phyloP scores from a whole-genome alignment of 2,888 invertebrate species.

The Drosophila prostipennis region DNA sequence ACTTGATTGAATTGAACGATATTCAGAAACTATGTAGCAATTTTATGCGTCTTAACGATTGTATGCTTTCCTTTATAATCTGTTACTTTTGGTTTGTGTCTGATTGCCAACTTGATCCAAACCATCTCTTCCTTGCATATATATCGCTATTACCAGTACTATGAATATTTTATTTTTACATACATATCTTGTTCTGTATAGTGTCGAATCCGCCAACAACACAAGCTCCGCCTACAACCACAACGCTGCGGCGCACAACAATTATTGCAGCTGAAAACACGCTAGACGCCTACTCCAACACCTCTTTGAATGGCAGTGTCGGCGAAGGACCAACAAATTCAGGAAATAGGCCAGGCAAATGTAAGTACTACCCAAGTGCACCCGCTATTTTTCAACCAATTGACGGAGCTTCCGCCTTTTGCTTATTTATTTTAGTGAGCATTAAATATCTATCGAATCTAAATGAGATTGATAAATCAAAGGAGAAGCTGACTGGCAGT shows the following conservation, averaged over 20 bases:
- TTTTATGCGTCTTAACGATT: too few species aligned
- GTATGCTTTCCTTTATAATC: too few species aligned
- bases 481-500: slow-evolving; percentile 87
- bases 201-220: slow-evolving; percentile 93
- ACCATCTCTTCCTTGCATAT: too few species aligned
- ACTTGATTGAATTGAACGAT: too few species aligned
- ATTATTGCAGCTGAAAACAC: slow-evolving; percentile 67
- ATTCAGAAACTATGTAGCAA: too few species aligned
- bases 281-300: slow-evolving; percentile 34
- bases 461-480: slow-evolving; percentile 92
- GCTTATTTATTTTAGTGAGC: slow-evolving; percentile 85
- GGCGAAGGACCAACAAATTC: slow-evolving; percentile 87
- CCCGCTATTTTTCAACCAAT: background rate
- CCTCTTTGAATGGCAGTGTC: slow-evolving; percentile 85
- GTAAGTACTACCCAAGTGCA: slow-evolving; percentile 82
- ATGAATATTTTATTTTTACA: background rate
- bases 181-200: slow-evolving; percentile 70
- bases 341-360: slow-evolving; percentile 86
- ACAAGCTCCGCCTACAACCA: slow-evolving; percentile 90
- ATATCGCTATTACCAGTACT: too few species aligned
- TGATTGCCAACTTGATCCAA: too few species aligned
- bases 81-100: too few species aligned
- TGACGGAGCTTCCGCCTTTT: background rate
- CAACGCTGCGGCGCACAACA: slow-evolving; percentile 79
- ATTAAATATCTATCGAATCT: slow-evolving; percentile 90